phyloP scores from a whole-genome alignment of 1,140 invertebrate species.

The Drosophila bifasciata region DNA sequence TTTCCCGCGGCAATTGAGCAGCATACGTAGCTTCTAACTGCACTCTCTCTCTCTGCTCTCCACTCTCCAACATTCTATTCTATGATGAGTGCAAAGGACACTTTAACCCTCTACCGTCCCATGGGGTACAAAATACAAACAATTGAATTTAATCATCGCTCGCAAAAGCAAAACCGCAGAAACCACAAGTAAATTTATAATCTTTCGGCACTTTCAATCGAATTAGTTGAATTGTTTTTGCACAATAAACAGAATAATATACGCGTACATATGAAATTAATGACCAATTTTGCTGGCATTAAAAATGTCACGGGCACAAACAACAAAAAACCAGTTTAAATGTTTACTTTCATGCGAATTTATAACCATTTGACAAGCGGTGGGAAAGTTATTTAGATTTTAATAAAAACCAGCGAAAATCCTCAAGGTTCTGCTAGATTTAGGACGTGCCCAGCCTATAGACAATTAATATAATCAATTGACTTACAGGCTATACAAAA shows the following conservation, averaged over 20 bases:
- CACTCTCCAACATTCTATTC: too few relatives aligned
- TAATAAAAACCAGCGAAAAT: too few relatives aligned
- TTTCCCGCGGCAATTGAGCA: too few relatives aligned
- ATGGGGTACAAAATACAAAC: too few relatives aligned
- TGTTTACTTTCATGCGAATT: conserved; percentile 29
- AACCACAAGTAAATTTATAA: conserved; percentile 40
- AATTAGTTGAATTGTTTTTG: conserved; percentile 30
- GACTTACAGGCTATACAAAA: conserved; percentile 41
- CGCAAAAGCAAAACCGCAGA: not conserved
- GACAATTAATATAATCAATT: conserved; percentile 11
- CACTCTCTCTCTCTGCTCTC: too few relatives aligned
- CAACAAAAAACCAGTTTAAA: conserved; percentile 46
- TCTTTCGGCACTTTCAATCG: conserved; percentile 42
- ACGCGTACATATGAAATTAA: conserved; percentile 39
- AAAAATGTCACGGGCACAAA: conserved; percentile 24
- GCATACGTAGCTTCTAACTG: too few relatives aligned
- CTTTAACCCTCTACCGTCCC: too few relatives aligned
- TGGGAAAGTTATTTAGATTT: conserved; percentile 38
- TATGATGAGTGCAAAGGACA: too few relatives aligned
- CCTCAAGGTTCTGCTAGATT: too few relatives aligned
- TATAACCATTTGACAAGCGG: conserved; percentile 42
- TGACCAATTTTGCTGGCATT: conserved; percentile 20
- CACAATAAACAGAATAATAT: conserved; percentile 12
- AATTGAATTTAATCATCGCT: not conserved
- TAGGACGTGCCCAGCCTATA: conserved; percentile 12